phyloP scores from a whole-genome alignment of 1,140 invertebrate species.

The Thaumatotibia leucotreta region DNA sequence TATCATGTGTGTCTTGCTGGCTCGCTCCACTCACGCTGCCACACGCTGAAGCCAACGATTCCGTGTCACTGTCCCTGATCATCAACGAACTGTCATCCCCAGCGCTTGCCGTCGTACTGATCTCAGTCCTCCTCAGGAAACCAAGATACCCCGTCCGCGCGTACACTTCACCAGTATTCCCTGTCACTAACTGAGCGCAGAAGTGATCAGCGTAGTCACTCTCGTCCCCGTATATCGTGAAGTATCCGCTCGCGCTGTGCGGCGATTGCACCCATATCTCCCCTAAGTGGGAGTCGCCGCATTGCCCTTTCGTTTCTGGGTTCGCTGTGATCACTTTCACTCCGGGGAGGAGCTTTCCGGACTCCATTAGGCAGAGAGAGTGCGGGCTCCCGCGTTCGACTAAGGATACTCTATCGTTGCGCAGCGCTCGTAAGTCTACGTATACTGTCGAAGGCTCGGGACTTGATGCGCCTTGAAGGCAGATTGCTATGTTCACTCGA shows the following conservation, averaged over 20 bases:
- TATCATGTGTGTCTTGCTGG: constrained; percentile 80
- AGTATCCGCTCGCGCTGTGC: constrained; percentile 98
- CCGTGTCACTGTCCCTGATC: constrained; percentile 78
- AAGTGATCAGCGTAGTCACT: constrained; percentile 97
- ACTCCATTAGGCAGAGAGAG: constrained; percentile 97
- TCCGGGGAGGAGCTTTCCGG: constrained; percentile 97
- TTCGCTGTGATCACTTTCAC: constrained; percentile 99
- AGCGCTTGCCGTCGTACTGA: constrained; percentile 77
- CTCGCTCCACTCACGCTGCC: constrained; percentile 51
- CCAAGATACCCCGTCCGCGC: constrained; percentile 98
- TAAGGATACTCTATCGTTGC: constrained; percentile 96
- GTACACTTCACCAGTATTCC: constrained; percentile 95
- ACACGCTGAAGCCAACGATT: constrained; percentile 73
- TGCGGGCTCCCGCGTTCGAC: constrained; percentile 97
- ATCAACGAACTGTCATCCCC: constrained; percentile 63
- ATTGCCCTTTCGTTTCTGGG: constrained; percentile 99
- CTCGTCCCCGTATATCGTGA: constrained; percentile 98
- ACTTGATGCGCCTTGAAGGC: constrained; percentile 98
- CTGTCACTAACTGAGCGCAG: constrained; percentile 96
- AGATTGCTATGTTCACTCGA: constrained; percentile 98
- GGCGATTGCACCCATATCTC: constrained; percentile 96
- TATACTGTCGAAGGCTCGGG: constrained; percentile 98
- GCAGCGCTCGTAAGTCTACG: constrained; percentile 95
- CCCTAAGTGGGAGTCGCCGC: constrained; percentile 98
- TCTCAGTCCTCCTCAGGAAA: constrained; percentile 96